These are phyloP conservation scores for Lycorma delicatula DNA, from an alignment of 1,140 invertebrate genomes.

Conservation along the genomic window DNA sequence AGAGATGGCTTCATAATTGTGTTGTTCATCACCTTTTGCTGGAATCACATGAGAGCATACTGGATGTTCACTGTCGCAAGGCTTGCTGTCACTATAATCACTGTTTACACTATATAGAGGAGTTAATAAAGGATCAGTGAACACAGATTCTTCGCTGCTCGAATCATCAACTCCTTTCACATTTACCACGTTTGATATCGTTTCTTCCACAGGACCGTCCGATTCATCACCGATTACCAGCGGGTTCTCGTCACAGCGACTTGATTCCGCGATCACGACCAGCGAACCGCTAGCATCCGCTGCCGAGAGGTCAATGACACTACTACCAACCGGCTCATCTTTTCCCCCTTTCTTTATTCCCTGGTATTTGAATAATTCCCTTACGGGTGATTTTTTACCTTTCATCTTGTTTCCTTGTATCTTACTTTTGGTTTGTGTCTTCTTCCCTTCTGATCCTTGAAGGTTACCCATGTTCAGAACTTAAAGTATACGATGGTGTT, in stretches of 20 bases:
- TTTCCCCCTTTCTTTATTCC: not conserved
- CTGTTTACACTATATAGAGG: slow-evolving; percentile 15
- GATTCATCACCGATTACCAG: no score
- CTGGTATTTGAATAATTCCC: slow-evolving; percentile 13
- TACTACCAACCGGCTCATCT: not conserved
- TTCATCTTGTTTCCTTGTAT: not conserved
- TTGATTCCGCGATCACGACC: slow-evolving; percentile 11
- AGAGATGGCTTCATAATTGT: no score
- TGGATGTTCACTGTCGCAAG: not conserved
- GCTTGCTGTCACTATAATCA: slow-evolving; percentile 17
- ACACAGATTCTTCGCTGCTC: slow-evolving; percentile 20
- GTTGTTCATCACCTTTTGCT: slow-evolving; percentile 6
- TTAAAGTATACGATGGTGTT: no score
- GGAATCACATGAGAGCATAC: slow-evolving; percentile 1
- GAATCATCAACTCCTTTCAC: no score
- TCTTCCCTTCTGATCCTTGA: slow-evolving; percentile 1
- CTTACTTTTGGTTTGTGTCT: not conserved
- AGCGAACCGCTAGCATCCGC: not conserved
- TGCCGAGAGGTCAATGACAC: not conserved
- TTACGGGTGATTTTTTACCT: slow-evolving; percentile 15
- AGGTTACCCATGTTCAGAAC: slow-evolving; percentile 16
- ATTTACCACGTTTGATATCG: no score
- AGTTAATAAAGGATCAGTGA: slow-evolving; percentile 21
- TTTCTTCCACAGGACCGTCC: no score
- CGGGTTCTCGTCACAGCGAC: slow-evolving; percentile 8